phyloP scores from a whole-genome alignment of 2,888 invertebrate genomes.

The Formica aserva region DNA sequence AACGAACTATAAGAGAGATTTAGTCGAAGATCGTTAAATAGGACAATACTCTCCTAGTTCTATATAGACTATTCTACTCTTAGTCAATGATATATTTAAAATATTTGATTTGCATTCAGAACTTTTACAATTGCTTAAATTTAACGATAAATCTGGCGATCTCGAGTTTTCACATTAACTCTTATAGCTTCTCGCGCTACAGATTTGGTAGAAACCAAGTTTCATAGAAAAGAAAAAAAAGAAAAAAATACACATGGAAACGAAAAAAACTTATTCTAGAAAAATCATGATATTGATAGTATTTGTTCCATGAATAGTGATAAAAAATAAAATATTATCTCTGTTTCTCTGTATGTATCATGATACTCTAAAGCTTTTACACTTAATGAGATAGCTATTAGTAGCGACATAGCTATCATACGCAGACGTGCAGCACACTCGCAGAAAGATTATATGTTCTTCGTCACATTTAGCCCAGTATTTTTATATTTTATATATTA shows the following conservation, averaged over 20 bases:
- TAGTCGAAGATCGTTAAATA: slow-evolving; percentile 69
- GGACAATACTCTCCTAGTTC: slow-evolving; percentile 78
- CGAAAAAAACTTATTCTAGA: slow-evolving; percentile 71
- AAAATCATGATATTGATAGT: slow-evolving; percentile 78
- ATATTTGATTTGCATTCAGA: slow-evolving; percentile 65
- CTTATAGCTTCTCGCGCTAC: slow-evolving; percentile 65
- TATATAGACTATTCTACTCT: slow-evolving; percentile 60
- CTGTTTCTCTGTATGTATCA: slow-evolving; percentile 83
- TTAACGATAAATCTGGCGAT: slow-evolving; percentile 63
- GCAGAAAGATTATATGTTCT: slow-evolving; percentile 68
- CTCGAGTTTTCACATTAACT: slow-evolving; percentile 64
- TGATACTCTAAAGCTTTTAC: slow-evolving; percentile 84
- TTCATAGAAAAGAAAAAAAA: slow-evolving; percentile 49
- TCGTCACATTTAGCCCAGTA: slow-evolving; percentile 81
- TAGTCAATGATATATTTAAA: slow-evolving; percentile 71
- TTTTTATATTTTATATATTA: slow-evolving; percentile 83
- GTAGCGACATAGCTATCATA: slow-evolving; percentile 74
- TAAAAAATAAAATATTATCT: slow-evolving; percentile 80
- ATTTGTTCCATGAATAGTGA: slow-evolving; percentile 79
- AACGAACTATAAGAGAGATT: slow-evolving; percentile 43
- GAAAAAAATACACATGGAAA: slow-evolving; percentile 29
- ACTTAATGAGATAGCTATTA: slow-evolving; percentile 81
- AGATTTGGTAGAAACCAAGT: slow-evolving; percentile 52
- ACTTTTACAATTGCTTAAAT: slow-evolving; percentile 58
- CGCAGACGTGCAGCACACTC: slow-evolving; percentile 61